Evolutionary conservation across 2,113 vertebrate species (phyloP).

Genomic region (Todiramphus saurophagus): DNA sequence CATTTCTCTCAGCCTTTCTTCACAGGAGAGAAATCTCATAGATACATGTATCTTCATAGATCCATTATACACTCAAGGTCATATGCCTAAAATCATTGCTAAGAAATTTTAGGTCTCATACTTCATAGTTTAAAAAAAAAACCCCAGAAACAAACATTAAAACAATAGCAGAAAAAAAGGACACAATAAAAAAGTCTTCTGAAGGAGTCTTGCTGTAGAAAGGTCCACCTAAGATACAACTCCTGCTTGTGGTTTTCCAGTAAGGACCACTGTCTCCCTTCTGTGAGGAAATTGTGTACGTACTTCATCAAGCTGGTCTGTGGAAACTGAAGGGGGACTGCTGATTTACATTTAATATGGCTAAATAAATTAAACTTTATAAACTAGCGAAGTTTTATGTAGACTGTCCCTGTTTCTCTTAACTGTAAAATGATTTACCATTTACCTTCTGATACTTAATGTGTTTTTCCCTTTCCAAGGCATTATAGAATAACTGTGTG

Average conservation of each 20-base stretch:
- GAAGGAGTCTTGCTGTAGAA: background rate
- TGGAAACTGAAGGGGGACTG: background rate
- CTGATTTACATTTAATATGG: background rate
- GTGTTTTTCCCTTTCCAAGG: background rate
- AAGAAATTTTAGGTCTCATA: background rate
- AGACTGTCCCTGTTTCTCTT: background rate
- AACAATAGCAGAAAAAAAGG: background rate
- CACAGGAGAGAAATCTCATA: too few species aligned
- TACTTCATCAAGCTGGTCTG: background rate
- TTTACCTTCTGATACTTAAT: background rate
- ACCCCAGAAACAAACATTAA: too few species aligned
- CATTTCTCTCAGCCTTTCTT: too few species aligned
- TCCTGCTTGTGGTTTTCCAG: background rate
- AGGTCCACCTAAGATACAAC: background rate
- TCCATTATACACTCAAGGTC: fast-evolving
- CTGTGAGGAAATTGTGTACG: too few species aligned
- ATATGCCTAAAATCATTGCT: background rate
- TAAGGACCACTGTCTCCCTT: background rate
- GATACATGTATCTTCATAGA: too few species aligned
- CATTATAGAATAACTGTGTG: background rate
- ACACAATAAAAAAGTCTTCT: background rate
- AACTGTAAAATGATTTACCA: background rate
- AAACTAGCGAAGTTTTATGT: background rate
- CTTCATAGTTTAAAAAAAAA: background rate
- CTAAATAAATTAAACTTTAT: background rate